Percentiles rank a stretch among this genome's conserved stretches.
Conservation (phyloP, 1,140 invertebrate species). For the Pogonognathellus flavescens region DNA sequence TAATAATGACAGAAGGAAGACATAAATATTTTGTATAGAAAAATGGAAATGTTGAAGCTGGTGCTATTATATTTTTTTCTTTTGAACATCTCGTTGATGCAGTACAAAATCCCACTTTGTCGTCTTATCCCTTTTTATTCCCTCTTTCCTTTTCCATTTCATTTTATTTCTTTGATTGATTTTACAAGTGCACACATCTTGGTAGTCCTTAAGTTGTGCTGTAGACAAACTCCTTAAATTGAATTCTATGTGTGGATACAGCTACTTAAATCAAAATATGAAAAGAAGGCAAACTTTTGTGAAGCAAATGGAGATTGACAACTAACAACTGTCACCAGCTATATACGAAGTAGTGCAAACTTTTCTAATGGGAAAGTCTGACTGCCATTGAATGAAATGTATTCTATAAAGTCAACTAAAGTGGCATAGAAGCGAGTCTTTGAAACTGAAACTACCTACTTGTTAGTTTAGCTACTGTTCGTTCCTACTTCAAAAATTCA, state of each 20-base stretch:
- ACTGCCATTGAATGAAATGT: constrained; percentile 2
- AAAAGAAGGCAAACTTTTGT: constrained; percentile 30
- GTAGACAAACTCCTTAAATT: neutral
- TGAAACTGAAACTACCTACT: constrained; percentile 1
- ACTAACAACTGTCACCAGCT: constrained; percentile 33
- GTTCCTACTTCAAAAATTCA: constrained; percentile 1
- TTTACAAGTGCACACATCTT: neutral
- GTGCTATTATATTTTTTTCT: too few relatives aligned
- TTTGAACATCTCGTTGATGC: too few relatives aligned
- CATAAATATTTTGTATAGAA: too few relatives aligned
- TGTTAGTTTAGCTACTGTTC: neutral
- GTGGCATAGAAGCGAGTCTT: constrained; percentile 4
- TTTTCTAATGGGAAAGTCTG: constrained; percentile 41
- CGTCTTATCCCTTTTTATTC: too few relatives aligned
- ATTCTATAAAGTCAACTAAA: neutral
- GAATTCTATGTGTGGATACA: neutral
- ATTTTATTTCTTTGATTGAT: constrained; percentile 38
- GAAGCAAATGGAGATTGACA: constrained; percentile 31
- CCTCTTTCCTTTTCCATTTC: neutral
- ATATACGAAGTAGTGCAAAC: neutral
- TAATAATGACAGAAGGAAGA: too few relatives aligned
- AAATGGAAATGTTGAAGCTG: too few relatives aligned
- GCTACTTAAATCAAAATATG: constrained; percentile 21
- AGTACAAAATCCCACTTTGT: too few relatives aligned
- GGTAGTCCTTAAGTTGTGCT: neutral